Evolutionary conservation across 2,113 vertebrate species (phyloP).

Genomic region (Reinhardtius hippoglossoides): DNA sequence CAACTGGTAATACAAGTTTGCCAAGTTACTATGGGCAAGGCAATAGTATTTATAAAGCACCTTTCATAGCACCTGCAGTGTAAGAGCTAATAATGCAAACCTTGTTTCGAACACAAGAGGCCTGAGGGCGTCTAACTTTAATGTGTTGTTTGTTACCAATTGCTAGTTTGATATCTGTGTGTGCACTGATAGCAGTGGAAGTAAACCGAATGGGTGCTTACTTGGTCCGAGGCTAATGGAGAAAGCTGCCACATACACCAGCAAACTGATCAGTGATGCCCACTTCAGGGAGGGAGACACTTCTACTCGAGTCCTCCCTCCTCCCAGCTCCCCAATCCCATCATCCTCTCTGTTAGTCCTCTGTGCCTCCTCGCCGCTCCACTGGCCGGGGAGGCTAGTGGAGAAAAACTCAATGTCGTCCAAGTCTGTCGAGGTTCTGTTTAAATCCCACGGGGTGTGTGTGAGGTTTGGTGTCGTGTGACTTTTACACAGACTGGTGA

Average conservation of each 20-base stretch:
- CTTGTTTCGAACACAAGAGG: not conserved
- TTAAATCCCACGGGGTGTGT: constrained; percentile 57
- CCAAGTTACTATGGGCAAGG: not conserved
- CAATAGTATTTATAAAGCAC: too few relatives aligned
- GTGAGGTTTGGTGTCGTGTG: constrained; percentile 76
- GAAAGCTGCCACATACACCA: constrained; percentile 92
- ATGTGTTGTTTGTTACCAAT: not conserved
- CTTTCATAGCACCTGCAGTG: too few relatives aligned
- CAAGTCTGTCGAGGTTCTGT: constrained; percentile 29
- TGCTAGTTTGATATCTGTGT: not conserved
- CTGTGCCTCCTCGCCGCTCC: constrained; percentile 36
- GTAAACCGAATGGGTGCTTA: constrained; percentile 76
- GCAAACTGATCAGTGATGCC: constrained; percentile 90
- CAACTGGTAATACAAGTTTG: not conserved
- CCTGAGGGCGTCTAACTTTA: too few relatives aligned
- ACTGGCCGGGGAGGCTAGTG: constrained; percentile 21
- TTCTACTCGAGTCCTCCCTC: constrained; percentile 29
- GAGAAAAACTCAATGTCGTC: constrained; percentile 19
- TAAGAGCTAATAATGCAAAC: not conserved
- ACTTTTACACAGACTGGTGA: constrained; percentile 87
- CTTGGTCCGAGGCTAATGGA: constrained; percentile 96
- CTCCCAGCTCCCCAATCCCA: constrained; percentile 35
- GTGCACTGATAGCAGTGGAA: too few relatives aligned
- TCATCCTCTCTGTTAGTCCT: constrained; percentile 50
- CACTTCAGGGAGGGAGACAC: constrained; percentile 87